Conservation (phyloP, 2,888 invertebrate species). For the Gari tellinella region DNA sequence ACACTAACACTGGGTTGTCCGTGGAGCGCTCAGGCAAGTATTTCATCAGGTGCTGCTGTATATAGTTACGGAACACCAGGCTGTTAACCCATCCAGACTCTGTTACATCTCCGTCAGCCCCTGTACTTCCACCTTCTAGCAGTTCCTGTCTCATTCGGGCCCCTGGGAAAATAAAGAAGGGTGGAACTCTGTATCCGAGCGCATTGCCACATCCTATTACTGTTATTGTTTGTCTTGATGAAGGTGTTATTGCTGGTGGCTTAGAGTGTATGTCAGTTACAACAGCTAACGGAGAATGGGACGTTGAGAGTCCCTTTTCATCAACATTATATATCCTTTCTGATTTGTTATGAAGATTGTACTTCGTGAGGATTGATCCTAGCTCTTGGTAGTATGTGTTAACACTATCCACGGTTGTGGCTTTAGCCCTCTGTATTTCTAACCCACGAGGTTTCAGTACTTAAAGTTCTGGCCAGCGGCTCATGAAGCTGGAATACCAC, state of each 20-base stretch:
- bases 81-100: slow-evolving; percentile 1
- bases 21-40: slow-evolving; percentile 4
- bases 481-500: slow-evolving; percentile 42
- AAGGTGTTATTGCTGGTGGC: slow-evolving; percentile 6
- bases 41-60: slow-evolving; percentile 35
- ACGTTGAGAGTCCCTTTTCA: slow-evolving; percentile 45
- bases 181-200: slow-evolving; percentile 33
- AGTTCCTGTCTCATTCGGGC: slow-evolving; percentile 18
- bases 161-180: slow-evolving; percentile 41
- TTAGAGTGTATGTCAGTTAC: neutral
- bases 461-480: slow-evolving; percentile 40
- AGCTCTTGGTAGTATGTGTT: slow-evolving; percentile 37
- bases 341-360: slow-evolving; percentile 37
- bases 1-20: neutral
- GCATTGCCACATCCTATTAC: slow-evolving; percentile 48
- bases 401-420: slow-evolving; percentile 20
- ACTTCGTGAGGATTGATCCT: slow-evolving; percentile 22
- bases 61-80: slow-evolving; percentile 28
- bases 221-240: slow-evolving; percentile 3
- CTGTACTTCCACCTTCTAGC: slow-evolving; percentile 6
- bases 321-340: slow-evolving; percentile 47
- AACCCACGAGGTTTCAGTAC: slow-evolving; percentile 20
- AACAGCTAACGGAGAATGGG: slow-evolving; percentile 3
- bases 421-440: slow-evolving; percentile 12
- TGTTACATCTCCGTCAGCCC: slow-evolving; percentile 17